These are phyloP conservation scores for Acanthacorydalis orientalis DNA, from an alignment of 2,888 invertebrate species.

Conservation along the genomic window DNA sequence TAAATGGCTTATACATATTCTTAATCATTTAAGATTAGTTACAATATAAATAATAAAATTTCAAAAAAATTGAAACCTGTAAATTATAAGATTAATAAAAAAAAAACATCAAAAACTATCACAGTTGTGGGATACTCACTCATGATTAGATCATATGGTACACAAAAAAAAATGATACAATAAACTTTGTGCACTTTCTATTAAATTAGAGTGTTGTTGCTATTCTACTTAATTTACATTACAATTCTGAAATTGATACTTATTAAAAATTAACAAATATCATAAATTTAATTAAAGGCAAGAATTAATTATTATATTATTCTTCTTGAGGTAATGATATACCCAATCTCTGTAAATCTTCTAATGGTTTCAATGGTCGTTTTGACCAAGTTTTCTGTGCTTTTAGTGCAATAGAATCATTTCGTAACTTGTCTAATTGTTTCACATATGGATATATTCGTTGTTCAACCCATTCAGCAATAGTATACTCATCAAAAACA, in stretches of 20 bases:
- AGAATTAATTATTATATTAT: background rate
- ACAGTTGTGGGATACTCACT: background rate
- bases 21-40: background rate
- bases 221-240: background rate
- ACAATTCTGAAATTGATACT: background rate
- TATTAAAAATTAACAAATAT: too few species aligned
- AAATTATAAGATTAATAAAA: constrained; percentile 1
- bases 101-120: background rate
- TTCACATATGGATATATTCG: constrained; percentile 37
- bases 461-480: constrained; percentile 50
- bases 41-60: too few species aligned
- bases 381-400: constrained; percentile 37
- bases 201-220: too few species aligned
- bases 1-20: background rate
- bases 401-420: constrained; percentile 32
- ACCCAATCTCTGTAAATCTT: constrained; percentile 29
- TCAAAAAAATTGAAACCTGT: background rate
- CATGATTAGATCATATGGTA: background rate
- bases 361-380: constrained; percentile 36
- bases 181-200: too few species aligned
- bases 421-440: constrained; percentile 35
- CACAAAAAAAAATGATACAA: too few species aligned
- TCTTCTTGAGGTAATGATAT: constrained; percentile 17
- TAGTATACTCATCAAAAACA: constrained; percentile 39
- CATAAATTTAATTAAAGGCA: too few species aligned